Conservation (phyloP, 2,888 invertebrate genomes). For the Apamea crenata region DNA sequence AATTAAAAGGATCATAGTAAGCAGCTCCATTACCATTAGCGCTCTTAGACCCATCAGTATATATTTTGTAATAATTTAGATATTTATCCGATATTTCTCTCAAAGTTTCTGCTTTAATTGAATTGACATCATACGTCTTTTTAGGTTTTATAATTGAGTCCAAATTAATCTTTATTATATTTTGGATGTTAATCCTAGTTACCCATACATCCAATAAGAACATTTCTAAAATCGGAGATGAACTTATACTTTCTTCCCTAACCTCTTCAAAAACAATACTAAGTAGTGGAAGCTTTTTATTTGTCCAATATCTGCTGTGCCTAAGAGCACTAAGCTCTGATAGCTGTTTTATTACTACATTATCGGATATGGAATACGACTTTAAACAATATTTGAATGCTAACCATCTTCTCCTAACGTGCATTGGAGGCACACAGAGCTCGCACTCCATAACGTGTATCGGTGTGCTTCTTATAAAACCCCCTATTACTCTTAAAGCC, state of each 20-base stretch:
- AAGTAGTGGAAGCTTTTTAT: neutral
- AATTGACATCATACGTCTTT: neutral
- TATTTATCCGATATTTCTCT: neutral
- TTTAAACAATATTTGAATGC: neutral
- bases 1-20: no score
- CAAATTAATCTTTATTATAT: neutral
- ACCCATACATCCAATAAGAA: neutral
- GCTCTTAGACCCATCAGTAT: no score
- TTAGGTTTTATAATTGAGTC: neutral
- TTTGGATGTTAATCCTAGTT: neutral
- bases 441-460: no score
- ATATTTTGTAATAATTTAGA: neutral
- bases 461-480: no score
- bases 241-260: neutral
- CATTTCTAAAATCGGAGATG: neutral
- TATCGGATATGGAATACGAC: no score
- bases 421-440: no score
- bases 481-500: no score
- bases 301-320: neutral
- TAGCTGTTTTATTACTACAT: neutral
- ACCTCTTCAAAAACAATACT: neutral
- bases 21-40: no score
- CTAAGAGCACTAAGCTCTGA: neutral
- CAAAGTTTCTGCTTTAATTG: conserved; percentile 1
- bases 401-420: neutral